Evolutionary conservation across 2,113 vertebrate genomes (phyloP), one percentile per base, ranked within the genome.

Genomic region (Nycticorax nycticorax): DNA sequence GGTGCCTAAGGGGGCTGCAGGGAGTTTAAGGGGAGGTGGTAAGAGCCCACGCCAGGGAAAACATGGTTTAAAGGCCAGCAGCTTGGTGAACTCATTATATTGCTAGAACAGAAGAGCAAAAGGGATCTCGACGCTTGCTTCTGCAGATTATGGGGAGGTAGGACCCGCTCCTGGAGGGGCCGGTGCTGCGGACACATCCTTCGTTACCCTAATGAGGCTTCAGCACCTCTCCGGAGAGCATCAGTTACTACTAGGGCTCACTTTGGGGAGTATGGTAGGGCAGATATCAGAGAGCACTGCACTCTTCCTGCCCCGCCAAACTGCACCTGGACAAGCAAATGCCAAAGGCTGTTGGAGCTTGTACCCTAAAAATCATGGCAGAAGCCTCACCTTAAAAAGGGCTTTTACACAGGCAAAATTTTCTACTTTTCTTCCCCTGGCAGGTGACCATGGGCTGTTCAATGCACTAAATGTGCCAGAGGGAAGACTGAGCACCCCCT

Each of bases 191-290:
- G 50, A 45, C 7, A 10, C 41, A 8, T 50, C 53, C 59, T 41
- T 60, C 9, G 1, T 47, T 45, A 77, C 9, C 53, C 24, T 53
- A 63, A 78, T 0, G 6, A 87, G 48, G 37, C 30, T 78, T 74
- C 14, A 0, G 27, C 14, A 83, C 16, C 41, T 52, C 41, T 33
- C 59, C 0, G 0, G 32, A 63, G 3, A 62, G 14, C 55, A 39
- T 19, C 32, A 30, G 24, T 41, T 37, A 73, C 13, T 14, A 12
- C 28, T 4, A 37, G 35, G 12, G 45, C 20, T 88, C 32, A 15
- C 15, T 37, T 24, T 8, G 35, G 32, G 6, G 33, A 55, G 16
- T 20, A 33, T 0, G 3, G 5, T 16, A 9, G 10, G 15, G 45
- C 32, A 66, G 32, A 6, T 39, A 39, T 2, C 3, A 3, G 71